Conservation (phyloP, 2,113 vertebrate species). For the Cacatua alba region DNA sequence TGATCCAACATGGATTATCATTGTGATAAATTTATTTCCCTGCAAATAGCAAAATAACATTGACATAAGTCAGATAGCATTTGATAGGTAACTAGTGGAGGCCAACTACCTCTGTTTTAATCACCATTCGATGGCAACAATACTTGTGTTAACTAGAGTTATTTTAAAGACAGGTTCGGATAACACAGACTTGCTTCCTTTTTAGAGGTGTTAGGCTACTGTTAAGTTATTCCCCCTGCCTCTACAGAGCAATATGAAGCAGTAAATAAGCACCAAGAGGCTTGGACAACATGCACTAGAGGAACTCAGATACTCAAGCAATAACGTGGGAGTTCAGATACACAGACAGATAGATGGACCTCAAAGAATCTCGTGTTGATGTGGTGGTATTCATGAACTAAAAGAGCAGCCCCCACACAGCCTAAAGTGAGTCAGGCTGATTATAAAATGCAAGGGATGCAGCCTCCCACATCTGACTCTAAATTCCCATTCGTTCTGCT, state of each 20-base stretch:
- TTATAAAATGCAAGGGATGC: constrained; percentile 76
- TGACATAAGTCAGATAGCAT: neutral
- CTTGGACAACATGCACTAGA: neutral
- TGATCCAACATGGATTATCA: neutral
- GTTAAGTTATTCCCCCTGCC: neutral
- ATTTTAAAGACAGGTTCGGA: neutral
- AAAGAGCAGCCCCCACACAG: constrained; percentile 73
- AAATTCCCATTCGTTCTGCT: constrained; percentile 40
- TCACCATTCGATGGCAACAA: neutral
- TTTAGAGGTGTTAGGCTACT: neutral
- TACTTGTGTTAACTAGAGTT: neutral
- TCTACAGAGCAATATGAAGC: constrained; percentile 2
- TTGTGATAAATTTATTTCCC: neutral
- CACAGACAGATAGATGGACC: constrained; percentile 47
- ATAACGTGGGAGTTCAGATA: constrained; percentile 35
- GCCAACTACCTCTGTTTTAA: neutral
- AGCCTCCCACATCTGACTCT: constrained; percentile 77
- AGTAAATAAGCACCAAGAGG: constrained; percentile 41
- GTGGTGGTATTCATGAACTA: constrained; percentile 69
- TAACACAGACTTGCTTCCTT: neutral
- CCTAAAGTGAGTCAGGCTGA: constrained; percentile 78
- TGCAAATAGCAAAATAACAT: neutral
- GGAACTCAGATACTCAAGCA: neutral
- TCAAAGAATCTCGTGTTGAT: constrained; percentile 63
- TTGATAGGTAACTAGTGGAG: neutral